Evolutionary conservation across 2,888 invertebrate species (phyloP).

Genomic region (Rhamphomyia laevipes): DNA sequence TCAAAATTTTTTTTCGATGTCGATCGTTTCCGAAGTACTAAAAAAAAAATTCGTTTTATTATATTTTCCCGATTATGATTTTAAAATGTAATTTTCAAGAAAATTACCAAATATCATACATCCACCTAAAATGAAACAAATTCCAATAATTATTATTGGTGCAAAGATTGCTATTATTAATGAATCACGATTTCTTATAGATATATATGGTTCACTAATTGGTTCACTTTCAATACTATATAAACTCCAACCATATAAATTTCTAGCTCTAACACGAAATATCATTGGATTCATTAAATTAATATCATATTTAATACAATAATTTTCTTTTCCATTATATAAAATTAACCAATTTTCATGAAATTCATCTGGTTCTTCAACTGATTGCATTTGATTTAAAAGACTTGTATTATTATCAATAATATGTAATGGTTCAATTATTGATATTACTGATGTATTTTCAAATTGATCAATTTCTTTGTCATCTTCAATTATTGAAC

Average conservation of each 20-base stretch:
- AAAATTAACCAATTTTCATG: constrained; percentile 48
- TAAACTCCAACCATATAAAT: constrained; percentile 71
- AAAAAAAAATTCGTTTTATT: constrained; percentile 13
- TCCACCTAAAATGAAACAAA: constrained; percentile 27
- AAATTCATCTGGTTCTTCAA: constrained; percentile 44
- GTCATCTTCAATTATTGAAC: constrained; percentile 13
- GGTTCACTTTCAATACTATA: constrained; percentile 57
- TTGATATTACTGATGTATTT: constrained; percentile 5
- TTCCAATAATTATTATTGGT: constrained; percentile 40
- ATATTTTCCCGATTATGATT: neutral
- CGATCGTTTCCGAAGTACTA: constrained; percentile 51
- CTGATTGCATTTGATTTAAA: constrained; percentile 36
- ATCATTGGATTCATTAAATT: constrained; percentile 49
- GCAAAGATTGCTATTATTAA: constrained; percentile 52
- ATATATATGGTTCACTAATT: constrained; percentile 31
- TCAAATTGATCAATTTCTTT: neutral
- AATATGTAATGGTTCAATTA: constrained; percentile 24
- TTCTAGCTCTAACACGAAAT: constrained; percentile 68
- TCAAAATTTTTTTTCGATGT: constrained; percentile 61
- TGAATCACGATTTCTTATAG: constrained; percentile 31
- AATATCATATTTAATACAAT: constrained; percentile 62
- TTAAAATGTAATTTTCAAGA: neutral
- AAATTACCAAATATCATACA: constrained; percentile 26
- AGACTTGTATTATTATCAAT: constrained; percentile 28
- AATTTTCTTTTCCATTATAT: constrained; percentile 70